These are phyloP conservation scores for Helicoverpa assulta DNA, from an alignment of 2,888 invertebrate species.

Conservation along the genomic window DNA sequence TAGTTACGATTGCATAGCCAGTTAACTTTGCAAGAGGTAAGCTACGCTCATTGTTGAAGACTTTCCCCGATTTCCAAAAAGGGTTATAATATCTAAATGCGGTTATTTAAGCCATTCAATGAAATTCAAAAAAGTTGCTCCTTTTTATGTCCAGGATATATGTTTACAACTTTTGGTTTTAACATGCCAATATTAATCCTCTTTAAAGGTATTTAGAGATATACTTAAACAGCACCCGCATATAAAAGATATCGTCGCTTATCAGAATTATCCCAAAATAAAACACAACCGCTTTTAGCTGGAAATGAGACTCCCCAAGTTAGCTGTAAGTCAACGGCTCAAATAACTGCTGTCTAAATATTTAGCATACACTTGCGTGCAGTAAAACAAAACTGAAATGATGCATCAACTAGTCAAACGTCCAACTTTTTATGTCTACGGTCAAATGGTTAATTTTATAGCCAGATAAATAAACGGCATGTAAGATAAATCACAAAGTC, in stretches of 20 bases:
- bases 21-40: no score
- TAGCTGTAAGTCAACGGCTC: conserved; percentile 20
- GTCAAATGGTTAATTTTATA: conserved; percentile 73
- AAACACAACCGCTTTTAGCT: conserved; percentile 40
- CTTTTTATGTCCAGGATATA: background rate
- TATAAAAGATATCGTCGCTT: conserved; percentile 29
- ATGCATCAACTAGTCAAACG: conserved; percentile 63
- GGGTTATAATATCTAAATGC: no score
- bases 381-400: conserved; percentile 56
- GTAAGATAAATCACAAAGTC: conserved; percentile 72
- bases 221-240: conserved; percentile 9
- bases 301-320: conserved; percentile 40
- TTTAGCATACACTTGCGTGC: conserved; percentile 38
- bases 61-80: no score
- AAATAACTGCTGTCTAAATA: conserved; percentile 47
- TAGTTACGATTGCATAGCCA: no score
- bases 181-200: conserved; percentile 3
- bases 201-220: conserved; percentile 7
- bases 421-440: conserved; percentile 67
- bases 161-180: conserved; percentile 3
- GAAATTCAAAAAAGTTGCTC: background rate
- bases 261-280: conserved; percentile 53
- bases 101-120: no score
- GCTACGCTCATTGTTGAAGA: no score
- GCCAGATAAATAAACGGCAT: conserved; percentile 72